These are phyloP conservation scores for Brachypodius melanocephalos DNA, from an alignment of 2,113 vertebrate genomes.

Conservation along the genomic window DNA sequence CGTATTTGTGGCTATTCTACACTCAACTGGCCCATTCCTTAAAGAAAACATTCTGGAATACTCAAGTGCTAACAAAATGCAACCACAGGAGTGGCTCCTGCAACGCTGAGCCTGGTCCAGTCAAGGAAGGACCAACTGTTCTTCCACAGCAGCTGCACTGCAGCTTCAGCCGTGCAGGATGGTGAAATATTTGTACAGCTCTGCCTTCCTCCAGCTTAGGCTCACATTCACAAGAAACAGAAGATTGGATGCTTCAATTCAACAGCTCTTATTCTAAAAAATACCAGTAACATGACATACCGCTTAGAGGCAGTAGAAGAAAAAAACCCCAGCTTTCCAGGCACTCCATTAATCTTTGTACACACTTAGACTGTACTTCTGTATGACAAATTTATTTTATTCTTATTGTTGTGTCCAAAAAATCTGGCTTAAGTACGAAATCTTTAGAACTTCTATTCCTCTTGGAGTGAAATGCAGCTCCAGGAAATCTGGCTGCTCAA, in stretches of 20 bases:
- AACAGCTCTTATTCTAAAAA: neutral
- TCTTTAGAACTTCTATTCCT: neutral
- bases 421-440: neutral
- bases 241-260: neutral
- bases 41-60: too few relatives aligned
- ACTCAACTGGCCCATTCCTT: neutral
- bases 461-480: neutral
- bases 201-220: neutral
- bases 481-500: neutral
- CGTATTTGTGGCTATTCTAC: neutral
- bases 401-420: neutral
- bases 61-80: accelerated
- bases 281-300: neutral
- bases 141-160: neutral
- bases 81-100: neutral
- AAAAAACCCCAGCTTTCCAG: neutral
- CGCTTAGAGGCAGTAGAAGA: neutral
- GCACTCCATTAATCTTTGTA: neutral
- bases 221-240: neutral
- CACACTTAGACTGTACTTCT: neutral
- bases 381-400: neutral
- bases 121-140: neutral
- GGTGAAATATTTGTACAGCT: neutral
- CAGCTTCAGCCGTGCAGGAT: neutral
- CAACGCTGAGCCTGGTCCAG: neutral